Evolutionary conservation across 2,888 invertebrate genomes (phyloP), one percentile per base, ranked within the genome.

Genomic region (Pediacus dermestoides): DNA sequence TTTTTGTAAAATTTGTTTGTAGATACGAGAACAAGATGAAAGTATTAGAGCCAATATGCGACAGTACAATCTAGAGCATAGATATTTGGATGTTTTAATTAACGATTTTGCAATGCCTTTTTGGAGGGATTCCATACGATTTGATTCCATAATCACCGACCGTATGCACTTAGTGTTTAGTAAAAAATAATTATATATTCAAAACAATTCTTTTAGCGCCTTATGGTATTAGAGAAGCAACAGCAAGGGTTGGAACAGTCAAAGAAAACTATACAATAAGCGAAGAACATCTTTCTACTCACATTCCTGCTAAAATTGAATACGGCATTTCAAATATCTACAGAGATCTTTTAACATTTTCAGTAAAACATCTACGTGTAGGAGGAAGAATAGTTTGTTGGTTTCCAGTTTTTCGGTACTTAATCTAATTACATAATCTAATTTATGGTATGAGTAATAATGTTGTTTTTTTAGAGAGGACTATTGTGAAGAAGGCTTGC

Each of bases 111-210:
- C 96, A 0, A 75, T 81, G 53, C 81, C 84, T 0, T 69, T 92
- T 57, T 93, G 92, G 88, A 76, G 75, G 44, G 70, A 77, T 1
- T 70, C 73, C 1, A 61, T 88, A 16, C 70, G 75, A 56, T 84
- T 97, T 59, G 95, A 99, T 72, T 86, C 90, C 16, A 92, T 99
- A 43, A 81, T 99, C 39, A 94, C 96, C 16, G 99, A 99, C 70
- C 99, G 91, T 92, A 72, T n/a, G n/a, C n/a, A n/a, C n/a, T n/a
- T n/a, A n/a, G n/a, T n/a, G n/a, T n/a, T n/a, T n/a, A n/a, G n/a
- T n/a, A n/a, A n/a, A n/a, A n/a, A n/a, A n/a, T n/a, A n/a, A n/a
- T n/a, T n/a, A n/a, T n/a, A n/a, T n/a, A n/a, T n/a, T n/a, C n/a
- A n/a, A n/a, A n/a, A n/a, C n/a, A n/a, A n/a, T n/a, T 15, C 50